These are phyloP conservation scores for Calcarius lapponicus DNA, from an alignment of 2,797 vertebrate species.

Conservation along the genomic window DNA sequence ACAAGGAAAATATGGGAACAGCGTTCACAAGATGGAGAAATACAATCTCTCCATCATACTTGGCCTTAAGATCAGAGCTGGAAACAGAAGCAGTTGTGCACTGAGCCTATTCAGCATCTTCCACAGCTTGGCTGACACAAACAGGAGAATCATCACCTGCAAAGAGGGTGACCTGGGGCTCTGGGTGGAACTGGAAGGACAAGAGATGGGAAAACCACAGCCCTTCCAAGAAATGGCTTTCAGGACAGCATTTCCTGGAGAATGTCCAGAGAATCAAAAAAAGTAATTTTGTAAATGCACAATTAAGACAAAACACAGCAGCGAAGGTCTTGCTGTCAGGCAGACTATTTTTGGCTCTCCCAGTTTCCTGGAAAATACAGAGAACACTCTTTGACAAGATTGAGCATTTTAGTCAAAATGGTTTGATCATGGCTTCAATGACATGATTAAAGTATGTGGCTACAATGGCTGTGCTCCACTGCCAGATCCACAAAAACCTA, in stretches of 20 bases:
- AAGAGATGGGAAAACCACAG: neutral
- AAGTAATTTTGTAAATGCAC: neutral
- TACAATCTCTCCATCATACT: neutral
- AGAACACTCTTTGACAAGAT: neutral
- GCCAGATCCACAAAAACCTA: neutral
- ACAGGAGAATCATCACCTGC: neutral
- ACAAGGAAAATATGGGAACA: neutral
- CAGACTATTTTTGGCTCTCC: neutral
- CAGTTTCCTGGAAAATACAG: neutral
- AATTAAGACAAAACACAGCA: neutral
- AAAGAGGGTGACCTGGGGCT: neutral
- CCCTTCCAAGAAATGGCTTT: neutral
- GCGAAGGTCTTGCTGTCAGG: neutral
- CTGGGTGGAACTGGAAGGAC: neutral
- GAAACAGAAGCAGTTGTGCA: neutral
- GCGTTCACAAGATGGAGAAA: neutral
- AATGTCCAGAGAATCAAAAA: neutral
- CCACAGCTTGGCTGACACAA: neutral
- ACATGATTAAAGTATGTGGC: fast-evolving
- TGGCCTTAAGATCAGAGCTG: neutral
- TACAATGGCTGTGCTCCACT: neutral
- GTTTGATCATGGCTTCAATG: neutral
- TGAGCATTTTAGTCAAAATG: neutral
- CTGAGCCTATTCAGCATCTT: neutral
- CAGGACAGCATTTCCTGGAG: neutral